A percentile compares a stretch with the other conserved stretches of the same genome.
phyloP scores from a whole-genome alignment of 2,113 vertebrate species.

The Picathartes gymnocephalus region DNA sequence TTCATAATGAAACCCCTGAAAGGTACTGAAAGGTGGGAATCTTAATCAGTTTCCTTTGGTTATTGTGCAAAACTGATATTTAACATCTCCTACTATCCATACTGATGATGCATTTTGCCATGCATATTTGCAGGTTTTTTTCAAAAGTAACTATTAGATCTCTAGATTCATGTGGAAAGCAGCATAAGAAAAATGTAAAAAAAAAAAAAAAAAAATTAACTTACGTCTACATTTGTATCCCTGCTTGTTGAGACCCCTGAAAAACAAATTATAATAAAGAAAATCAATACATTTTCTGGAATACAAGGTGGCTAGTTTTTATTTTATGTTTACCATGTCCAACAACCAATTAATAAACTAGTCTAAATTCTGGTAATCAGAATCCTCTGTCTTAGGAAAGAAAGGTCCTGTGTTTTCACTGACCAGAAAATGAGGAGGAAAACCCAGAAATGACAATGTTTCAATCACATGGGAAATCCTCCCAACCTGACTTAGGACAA shows the following conservation, averaged over 20 bases:
- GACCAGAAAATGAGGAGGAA: neutral
- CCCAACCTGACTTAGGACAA: neutral
- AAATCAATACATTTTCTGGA: neutral
- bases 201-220: slow-evolving; percentile 50
- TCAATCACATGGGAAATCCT: neutral
- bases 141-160: neutral
- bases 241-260: slow-evolving; percentile 96
- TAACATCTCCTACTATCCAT: neutral
- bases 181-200: neutral
- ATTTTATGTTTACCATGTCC: neutral
- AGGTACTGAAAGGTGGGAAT: neutral
- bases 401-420: neutral
- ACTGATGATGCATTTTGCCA: neutral
- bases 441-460: neutral
- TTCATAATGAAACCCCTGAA: neutral
- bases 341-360: neutral
- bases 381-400: neutral
- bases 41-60: neutral
- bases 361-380: neutral
- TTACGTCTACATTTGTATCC: slow-evolving; percentile 98
- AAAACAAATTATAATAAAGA: slow-evolving; percentile 13
- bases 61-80: neutral
- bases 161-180: neutral
- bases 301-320: neutral
- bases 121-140: neutral